Conservation (phyloP, 2,113 vertebrate genomes). For the Tauraco erythrolophus region DNA sequence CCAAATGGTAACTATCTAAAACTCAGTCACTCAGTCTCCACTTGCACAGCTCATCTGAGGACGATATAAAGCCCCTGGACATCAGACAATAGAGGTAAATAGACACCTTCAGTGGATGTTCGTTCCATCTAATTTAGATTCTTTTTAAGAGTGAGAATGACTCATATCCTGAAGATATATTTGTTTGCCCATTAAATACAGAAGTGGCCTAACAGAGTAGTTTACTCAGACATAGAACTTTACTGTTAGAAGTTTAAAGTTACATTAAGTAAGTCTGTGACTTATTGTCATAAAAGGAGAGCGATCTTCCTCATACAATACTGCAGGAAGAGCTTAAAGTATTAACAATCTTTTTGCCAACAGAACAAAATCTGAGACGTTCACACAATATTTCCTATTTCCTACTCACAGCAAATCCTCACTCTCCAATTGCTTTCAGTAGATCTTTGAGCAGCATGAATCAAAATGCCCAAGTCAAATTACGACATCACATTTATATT, state of each 20-base stretch:
- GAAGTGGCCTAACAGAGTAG: neutral
- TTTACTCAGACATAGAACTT: neutral
- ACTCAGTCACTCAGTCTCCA: neutral
- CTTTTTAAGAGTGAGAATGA: neutral
- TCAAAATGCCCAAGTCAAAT: neutral
- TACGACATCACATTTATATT: neutral
- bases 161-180: neutral
- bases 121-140: neutral
- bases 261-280: neutral
- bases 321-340: neutral
- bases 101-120: neutral
- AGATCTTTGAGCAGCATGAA: neutral
- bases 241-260: neutral
- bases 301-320: neutral
- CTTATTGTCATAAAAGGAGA: neutral
- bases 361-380: neutral
- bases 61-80: neutral
- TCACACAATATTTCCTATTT: neutral
- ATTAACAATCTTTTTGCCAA: neutral
- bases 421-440: neutral
- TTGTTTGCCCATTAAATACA: neutral
- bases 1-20: neutral
- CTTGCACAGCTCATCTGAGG: neutral
- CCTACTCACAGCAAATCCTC: neutral
- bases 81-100: neutral